Base-by-base conservation (phyloP, 1,140 invertebrate species). In the Phortica variegata region DNA sequence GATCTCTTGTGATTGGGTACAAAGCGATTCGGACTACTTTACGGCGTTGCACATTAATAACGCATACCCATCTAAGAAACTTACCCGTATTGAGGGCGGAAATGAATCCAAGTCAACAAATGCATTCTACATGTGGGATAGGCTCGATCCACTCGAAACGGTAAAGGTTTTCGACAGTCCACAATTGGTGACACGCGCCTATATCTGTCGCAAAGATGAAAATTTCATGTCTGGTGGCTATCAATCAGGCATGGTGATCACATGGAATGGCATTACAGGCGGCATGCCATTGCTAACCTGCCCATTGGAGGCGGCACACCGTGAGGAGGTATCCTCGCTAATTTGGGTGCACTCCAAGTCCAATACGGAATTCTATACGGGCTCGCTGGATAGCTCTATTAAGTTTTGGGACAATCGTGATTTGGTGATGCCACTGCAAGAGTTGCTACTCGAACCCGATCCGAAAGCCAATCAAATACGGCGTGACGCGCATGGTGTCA, bases 321-420 rank as follows among this genome's bases (percentile, higher is more conserved):
- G 82, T 19, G 86, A 87, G 65, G 80, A 85, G 0, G 83, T 89
- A 3, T 68, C 82, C 34, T 80, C 82, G n/a, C 76, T 88, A 3
- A 76, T 85, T 10, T 91, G 87, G 83, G 84, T 86, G n/a, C 83
- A 85, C 62, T 85, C 87, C 2, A 87, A 90, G 73, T 86, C 85
- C 5, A 83, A 86, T 13, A 81, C 83, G 0, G 88, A 91, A 76
- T 91, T 92, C 63, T 93, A 93, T 69, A 89, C 88, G n/a, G 81
- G 87, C 4, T 89, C 90, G 2, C 84, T 84, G 21, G 91, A 94
- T 76, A 91, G 91, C 15, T 85, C 88, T 73, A 84, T 88, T 51
- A 77, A 82, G 44, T 85, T 83, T 83, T 93, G 91, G 91, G 91
- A 94, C 76, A 83, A 79, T 6, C 78, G 90, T 50, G 87, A 92